These are phyloP conservation scores for Trichogramma pretiosum DNA, from an alignment of 1,140 invertebrate species.

Conservation along the genomic window DNA sequence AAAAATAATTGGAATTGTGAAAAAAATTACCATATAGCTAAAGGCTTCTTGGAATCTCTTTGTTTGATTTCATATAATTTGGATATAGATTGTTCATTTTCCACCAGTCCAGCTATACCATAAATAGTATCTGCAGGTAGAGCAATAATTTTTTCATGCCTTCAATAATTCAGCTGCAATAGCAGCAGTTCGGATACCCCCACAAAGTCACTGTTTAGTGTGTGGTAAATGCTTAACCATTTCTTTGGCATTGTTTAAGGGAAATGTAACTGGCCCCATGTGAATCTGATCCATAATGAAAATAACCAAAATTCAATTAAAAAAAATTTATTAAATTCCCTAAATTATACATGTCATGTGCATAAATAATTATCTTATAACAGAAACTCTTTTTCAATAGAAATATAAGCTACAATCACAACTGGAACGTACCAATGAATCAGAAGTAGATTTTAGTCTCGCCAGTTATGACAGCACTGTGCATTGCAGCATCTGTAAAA, in stretches of 20 bases:
- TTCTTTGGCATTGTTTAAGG: conserved; percentile 1
- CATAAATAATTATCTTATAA: too few relatives aligned
- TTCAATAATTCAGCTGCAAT: conserved; percentile 52
- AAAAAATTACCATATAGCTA: conserved; percentile 66
- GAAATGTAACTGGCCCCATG: conserved; percentile 21
- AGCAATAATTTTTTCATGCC: conserved; percentile 63
- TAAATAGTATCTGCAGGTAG: conserved; percentile 95
- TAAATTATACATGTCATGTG: too few relatives aligned
- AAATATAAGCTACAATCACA: too few relatives aligned
- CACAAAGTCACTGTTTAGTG: conserved; percentile 30
- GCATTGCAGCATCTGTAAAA: conserved; percentile 94
- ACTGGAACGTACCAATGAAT: too few relatives aligned
- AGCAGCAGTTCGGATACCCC: conserved; percentile 31
- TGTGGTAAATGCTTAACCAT: neutral
- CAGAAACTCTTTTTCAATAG: too few relatives aligned
- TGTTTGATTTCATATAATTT: conserved; percentile 82
- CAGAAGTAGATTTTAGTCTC: conserved; percentile 59
- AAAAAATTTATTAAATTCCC: too few relatives aligned
- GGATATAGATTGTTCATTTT: conserved; percentile 61
- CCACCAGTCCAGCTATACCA: conserved; percentile 79
- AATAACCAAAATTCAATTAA: too few relatives aligned
- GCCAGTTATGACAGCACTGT: conserved; percentile 86
- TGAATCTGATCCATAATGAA: too few relatives aligned
- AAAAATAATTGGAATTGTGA: too few relatives aligned
- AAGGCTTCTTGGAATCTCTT: conserved; percentile 72